phyloP scores from a whole-genome alignment of 2,113 vertebrate species.

The Brienomyrus brachyistius region DNA sequence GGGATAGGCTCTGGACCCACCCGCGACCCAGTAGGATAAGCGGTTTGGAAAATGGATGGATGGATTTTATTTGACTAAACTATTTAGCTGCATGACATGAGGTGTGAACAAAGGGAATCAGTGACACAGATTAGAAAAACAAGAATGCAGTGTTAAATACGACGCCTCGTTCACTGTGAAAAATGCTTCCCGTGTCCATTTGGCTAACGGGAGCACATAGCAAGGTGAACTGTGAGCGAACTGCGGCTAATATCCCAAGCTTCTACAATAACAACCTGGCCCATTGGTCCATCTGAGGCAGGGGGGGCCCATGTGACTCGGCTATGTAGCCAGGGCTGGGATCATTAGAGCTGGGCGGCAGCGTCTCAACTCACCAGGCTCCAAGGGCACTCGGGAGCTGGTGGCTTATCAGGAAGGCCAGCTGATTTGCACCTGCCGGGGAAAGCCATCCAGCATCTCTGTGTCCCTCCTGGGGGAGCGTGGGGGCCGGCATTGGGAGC shows the following conservation, averaged over 20 bases:
- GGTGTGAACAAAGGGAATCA: background rate
- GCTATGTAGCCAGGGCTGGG: background rate
- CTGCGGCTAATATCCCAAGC: constrained; percentile 8
- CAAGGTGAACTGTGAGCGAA: background rate
- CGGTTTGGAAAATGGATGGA: no score
- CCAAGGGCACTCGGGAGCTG: constrained; percentile 1
- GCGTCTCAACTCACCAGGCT: constrained; percentile 21
- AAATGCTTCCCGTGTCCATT: constrained; percentile 1
- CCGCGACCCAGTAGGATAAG: no score
- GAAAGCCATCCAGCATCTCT: background rate
- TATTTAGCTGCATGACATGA: background rate
- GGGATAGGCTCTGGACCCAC: no score
- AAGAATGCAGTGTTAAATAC: background rate
- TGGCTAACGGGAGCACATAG: background rate
- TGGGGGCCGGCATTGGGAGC: background rate
- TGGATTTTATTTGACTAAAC: constrained; percentile 23
- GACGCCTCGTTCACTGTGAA: background rate
- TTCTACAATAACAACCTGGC: constrained; percentile 18
- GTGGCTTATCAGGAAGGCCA: background rate
- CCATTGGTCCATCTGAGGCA: constrained; percentile 13
- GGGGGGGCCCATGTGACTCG: background rate
- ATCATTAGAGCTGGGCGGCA: background rate
- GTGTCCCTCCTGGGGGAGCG: background rate
- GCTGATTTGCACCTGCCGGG: background rate
- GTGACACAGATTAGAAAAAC: no score